Percentiles rank a stretch among this genome's conserved stretches.
These are phyloP conservation scores for Dinocampus coccinellae DNA, from an alignment of 2,888 invertebrate species.

Conservation along the genomic window DNA sequence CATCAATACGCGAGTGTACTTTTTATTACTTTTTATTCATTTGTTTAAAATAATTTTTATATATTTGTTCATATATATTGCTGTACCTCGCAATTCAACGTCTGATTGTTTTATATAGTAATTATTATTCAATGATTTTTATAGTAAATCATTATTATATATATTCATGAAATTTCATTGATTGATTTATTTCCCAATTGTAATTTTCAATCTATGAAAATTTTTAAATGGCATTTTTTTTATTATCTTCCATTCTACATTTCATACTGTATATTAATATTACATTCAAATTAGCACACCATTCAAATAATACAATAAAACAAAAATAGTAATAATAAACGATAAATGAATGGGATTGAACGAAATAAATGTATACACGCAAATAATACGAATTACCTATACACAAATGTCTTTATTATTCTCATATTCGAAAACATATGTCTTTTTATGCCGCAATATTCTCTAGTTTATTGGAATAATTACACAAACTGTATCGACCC, in stretches of 20 bases:
- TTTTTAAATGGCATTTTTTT: background rate
- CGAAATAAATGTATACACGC: background rate
- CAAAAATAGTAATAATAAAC: background rate
- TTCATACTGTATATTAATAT: background rate
- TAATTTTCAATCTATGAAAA: background rate
- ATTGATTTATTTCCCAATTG: background rate
- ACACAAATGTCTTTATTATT: background rate
- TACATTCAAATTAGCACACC: background rate
- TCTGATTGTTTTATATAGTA: background rate
- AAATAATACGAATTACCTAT: background rate
- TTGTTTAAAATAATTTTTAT: background rate
- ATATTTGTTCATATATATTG: conserved; percentile 25
- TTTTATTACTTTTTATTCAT: background rate
- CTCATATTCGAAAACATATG: conserved; percentile 39
- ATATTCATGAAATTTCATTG: background rate
- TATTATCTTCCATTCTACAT: background rate
- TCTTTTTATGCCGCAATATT: background rate
- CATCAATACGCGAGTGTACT: background rate
- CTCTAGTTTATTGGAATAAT: background rate
- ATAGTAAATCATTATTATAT: background rate
- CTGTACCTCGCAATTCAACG: conserved; percentile 26
- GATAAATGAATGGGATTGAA: background rate
- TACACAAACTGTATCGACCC: background rate
- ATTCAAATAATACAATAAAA: background rate
- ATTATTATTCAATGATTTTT: background rate